These are phyloP conservation scores for Simalia tracyae DNA, from an alignment of 2,797 vertebrate genomes.

Conservation along the genomic window DNA sequence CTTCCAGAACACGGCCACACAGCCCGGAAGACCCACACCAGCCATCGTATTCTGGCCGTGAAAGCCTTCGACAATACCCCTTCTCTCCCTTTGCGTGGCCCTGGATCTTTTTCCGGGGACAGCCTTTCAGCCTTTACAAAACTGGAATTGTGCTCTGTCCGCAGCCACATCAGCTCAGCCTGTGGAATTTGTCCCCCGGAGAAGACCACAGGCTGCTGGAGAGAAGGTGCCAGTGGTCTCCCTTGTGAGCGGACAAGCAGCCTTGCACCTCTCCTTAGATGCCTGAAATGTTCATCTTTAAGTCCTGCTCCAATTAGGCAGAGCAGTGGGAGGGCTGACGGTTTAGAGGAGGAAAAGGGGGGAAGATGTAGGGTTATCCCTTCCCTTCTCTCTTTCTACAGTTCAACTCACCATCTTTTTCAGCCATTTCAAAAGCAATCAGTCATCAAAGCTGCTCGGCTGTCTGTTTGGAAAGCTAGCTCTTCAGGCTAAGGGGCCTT, in stretches of 20 bases:
- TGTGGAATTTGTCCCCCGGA: too few species aligned
- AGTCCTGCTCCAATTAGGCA: not conserved
- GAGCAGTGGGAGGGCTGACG: not conserved
- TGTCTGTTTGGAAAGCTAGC: not conserved
- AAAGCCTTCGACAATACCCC: too few species aligned
- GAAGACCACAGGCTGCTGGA: not conserved
- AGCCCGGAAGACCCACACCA: too few species aligned
- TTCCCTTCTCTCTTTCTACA: not conserved
- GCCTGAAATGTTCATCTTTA: conserved; percentile 2
- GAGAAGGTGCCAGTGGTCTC: not conserved
- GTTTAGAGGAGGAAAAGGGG: not conserved
- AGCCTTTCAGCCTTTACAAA: too few species aligned
- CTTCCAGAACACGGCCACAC: too few species aligned
- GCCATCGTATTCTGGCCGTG: too few species aligned
- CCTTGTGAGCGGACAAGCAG: too few species aligned
- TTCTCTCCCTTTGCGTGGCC: too few species aligned
- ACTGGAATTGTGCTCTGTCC: too few species aligned
- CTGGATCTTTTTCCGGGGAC: too few species aligned
- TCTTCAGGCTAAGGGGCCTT: not conserved
- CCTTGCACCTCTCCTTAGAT: not conserved
- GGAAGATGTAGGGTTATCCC: not conserved
- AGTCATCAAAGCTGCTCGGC: not conserved
- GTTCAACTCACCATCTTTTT: conserved; percentile 32
- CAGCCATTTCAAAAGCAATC: conserved; percentile 21
- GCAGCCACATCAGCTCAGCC: too few species aligned